These are phyloP conservation scores for Bovichtus diacanthus DNA, from an alignment of 2,797 vertebrate species.

Conservation along the genomic window DNA sequence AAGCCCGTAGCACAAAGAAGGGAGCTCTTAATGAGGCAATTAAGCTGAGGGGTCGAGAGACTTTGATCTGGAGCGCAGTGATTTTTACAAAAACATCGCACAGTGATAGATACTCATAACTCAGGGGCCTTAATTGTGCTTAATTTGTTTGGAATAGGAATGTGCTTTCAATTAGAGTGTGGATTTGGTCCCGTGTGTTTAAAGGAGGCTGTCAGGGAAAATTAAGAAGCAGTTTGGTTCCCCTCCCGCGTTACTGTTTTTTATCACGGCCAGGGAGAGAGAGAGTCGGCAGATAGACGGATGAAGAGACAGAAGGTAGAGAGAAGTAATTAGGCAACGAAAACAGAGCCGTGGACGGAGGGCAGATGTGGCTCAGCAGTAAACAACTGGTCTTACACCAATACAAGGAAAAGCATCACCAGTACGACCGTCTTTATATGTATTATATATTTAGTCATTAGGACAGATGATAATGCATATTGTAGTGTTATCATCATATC, in stretches of 20 bases:
- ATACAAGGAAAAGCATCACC: not conserved
- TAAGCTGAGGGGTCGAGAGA: conserved; percentile 92
- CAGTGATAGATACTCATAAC: conserved; percentile 99
- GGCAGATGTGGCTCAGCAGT: conserved; percentile 38
- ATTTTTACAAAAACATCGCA: conserved; percentile 99
- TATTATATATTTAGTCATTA: too few relatives aligned
- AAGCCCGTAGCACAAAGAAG: conserved; percentile 90
- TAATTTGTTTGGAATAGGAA: conserved; percentile 99
- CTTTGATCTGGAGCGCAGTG: conserved; percentile 99
- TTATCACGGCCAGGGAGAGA: conserved; percentile 90
- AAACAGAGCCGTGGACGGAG: conserved; percentile 76
- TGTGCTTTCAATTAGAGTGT: conserved; percentile 99
- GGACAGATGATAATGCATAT: too few relatives aligned
- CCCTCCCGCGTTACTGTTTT: conserved; percentile 92
- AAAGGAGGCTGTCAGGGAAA: conserved; percentile 97
- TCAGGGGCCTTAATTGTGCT: conserved; percentile 99
- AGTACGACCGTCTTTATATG: too few relatives aligned
- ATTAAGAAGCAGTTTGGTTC: conserved; percentile 97
- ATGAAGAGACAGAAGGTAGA: conserved; percentile 88
- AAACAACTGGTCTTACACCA: conserved; percentile 15
- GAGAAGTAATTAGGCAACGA: conserved; percentile 90
- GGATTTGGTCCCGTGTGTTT: conserved; percentile 93
- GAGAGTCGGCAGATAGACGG: conserved; percentile 58
- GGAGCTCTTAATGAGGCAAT: conserved; percentile 99
- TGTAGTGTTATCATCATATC: too few relatives aligned